Conservation (phyloP, 2,888 invertebrate genomes). For the Patella caerulea region DNA sequence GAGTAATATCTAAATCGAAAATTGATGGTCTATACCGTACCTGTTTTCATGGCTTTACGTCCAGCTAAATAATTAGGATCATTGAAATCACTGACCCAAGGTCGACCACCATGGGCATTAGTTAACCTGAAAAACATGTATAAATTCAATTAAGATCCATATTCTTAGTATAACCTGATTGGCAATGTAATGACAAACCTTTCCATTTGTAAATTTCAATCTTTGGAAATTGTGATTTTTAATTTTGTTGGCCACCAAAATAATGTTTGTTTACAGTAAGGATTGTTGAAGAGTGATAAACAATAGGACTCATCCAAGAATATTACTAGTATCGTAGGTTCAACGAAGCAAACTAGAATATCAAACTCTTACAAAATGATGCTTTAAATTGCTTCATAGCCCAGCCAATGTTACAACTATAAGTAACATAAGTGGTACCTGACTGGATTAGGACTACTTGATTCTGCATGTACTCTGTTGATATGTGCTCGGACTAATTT, state of each 20-base stretch:
- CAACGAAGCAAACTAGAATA: too few relatives aligned
- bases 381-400: too few relatives aligned
- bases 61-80: conserved; percentile 95
- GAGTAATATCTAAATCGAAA: too few relatives aligned
- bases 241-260: neutral
- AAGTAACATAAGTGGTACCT: conserved; percentile 73
- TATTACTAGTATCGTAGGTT: too few relatives aligned
- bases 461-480: conserved; percentile 82
- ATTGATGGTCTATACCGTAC: conserved; percentile 44
- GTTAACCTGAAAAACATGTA: conserved; percentile 56
- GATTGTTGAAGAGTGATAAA: too few relatives aligned
- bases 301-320: too few relatives aligned
- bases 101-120: conserved; percentile 82
- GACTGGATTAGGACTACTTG: conserved; percentile 89
- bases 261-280: too few relatives aligned
- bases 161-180: neutral
- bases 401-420: too few relatives aligned
- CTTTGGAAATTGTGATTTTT: neutral
- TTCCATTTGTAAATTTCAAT: too few relatives aligned
- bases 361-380: too few relatives aligned
- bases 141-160: neutral
- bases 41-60: conserved; percentile 72
- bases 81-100: conserved; percentile 93
- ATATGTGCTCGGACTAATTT: conserved; percentile 84
- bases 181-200: neutral